Evolutionary conservation across 1,140 invertebrate species (phyloP), one percentile per base, ranked within the genome.

Genomic region (Drosophila gunungcola): DNA sequence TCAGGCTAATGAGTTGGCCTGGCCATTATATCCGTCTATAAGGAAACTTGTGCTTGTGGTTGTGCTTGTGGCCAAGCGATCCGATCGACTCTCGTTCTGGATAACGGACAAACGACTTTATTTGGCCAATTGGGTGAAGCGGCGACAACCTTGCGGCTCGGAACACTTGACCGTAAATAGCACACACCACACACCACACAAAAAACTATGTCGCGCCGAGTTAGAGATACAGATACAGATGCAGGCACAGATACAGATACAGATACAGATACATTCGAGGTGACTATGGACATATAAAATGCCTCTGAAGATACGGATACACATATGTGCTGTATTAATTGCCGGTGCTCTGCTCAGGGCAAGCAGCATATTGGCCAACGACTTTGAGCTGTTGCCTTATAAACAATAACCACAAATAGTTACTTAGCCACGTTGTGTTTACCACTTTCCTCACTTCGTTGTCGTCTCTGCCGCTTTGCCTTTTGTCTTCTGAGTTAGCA

Each of bases 111-210:
- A 49, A 46, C 48, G 65, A 46, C 64, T 69, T 79, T 88, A 88
- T 88, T 88, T 88, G 83, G 83, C 83, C 84, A 88, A 88, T 89
- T 88, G 83, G 83, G 83, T 88, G 83, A 86, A 82, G 79, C 78
- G 42, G 78, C 78, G 42, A 43, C 68, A 89, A 81, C 81, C 82
- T 85, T 85, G 82, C 65, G 27, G 34, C 38, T 58, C 21, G 49
- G 57, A 78, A 80, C 83, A 89, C 83, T 88, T 88, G 79, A 89
- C 80, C 80, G 84, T 83, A 89, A 88, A 88, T 88, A 88, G 83
- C 79, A 73, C 72, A 46, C 56, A 55, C 56, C 79, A 73, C 72
- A 46, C 56, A 55, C 56, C 41, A 68, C 42, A 54, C 64, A 32
- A 27, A 27, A 32, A 86, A 88, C 75, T 82, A 51, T 88, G 82